Percentiles rank a stretch among this genome's conserved stretches.
These are phyloP conservation scores for Limnephilus auricula DNA, from an alignment of 2,888 invertebrate genomes.

Conservation along the genomic window DNA sequence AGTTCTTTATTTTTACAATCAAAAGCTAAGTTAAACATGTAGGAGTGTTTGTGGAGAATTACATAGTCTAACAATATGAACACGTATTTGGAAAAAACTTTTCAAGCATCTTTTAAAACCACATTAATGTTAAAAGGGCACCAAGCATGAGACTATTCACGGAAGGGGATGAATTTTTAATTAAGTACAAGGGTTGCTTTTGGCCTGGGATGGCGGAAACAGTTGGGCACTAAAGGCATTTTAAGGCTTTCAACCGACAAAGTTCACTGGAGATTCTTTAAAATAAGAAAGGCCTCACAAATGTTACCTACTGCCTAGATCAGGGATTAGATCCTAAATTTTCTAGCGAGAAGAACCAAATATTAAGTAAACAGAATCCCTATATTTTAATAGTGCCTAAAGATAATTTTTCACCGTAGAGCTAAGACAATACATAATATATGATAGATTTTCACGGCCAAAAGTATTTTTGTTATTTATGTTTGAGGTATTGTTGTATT, in stretches of 20 bases:
- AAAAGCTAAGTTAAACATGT: no score
- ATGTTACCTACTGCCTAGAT: background rate
- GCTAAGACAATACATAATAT: no score
- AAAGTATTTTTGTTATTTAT: no score
- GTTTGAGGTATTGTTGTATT: no score
- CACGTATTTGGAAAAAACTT: background rate
- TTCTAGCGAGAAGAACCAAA: no score
- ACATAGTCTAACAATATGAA: background rate
- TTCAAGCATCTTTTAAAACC: background rate
- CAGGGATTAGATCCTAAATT: no score
- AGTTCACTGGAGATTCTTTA: background rate
- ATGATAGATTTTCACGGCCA: no score
- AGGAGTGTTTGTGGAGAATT: no score
- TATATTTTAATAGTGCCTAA: no score
- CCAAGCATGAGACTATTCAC: background rate
- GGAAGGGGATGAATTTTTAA: constrained; percentile 31
- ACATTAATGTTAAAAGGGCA: background rate
- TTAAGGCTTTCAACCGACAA: background rate
- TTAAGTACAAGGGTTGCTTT: constrained; percentile 35
- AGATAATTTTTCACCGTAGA: no score
- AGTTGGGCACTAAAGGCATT: background rate
- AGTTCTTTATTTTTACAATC: no score
- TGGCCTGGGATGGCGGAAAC: background rate
- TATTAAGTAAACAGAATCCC: no score
- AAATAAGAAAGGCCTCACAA: background rate